Evolutionary conservation across 2,888 invertebrate genomes (phyloP).

Genomic region (Aproaerema taeniolella): DNA sequence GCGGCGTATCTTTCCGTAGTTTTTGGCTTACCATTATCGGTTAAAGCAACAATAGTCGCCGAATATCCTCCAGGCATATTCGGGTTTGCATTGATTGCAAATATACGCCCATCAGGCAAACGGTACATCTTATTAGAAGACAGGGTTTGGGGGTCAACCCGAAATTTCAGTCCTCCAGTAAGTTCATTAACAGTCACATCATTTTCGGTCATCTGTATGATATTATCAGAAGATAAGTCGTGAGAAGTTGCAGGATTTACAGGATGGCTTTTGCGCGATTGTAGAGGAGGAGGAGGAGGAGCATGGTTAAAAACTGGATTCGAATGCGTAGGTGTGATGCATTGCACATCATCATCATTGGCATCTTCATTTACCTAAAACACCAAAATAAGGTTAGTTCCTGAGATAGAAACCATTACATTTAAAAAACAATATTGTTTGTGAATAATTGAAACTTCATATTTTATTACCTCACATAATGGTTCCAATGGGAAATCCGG

Average conservation of each 20-base stretch:
- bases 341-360: conserved; percentile 65
- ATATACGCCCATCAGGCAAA: conserved; percentile 68
- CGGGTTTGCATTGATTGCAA: conserved; percentile 68
- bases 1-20: conserved; percentile 58
- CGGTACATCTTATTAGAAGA: conserved; percentile 74
- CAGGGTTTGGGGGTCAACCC: conserved; percentile 69
- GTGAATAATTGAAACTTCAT: no score
- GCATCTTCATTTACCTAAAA: conserved; percentile 62
- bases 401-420: no score
- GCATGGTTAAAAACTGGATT: no score
- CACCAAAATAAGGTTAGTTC: no score
- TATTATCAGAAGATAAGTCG: conserved; percentile 51
- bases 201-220: conserved; percentile 71
- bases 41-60: conserved; percentile 68
- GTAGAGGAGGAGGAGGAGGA: no score
- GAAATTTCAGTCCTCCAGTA: conserved; percentile 69
- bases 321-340: conserved; percentile 66
- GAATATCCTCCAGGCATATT: conserved; percentile 73
- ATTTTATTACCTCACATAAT: conserved; percentile 66
- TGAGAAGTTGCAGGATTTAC: conserved; percentile 18
- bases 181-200: conserved; percentile 68
- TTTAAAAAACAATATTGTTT: no score
- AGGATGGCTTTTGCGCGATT: conserved; percentile 9
- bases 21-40: conserved; percentile 29
- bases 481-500: conserved; percentile 76